Base-by-base conservation (phyloP, 2,888 invertebrate genomes). In the Trimorus sp. region DNA sequence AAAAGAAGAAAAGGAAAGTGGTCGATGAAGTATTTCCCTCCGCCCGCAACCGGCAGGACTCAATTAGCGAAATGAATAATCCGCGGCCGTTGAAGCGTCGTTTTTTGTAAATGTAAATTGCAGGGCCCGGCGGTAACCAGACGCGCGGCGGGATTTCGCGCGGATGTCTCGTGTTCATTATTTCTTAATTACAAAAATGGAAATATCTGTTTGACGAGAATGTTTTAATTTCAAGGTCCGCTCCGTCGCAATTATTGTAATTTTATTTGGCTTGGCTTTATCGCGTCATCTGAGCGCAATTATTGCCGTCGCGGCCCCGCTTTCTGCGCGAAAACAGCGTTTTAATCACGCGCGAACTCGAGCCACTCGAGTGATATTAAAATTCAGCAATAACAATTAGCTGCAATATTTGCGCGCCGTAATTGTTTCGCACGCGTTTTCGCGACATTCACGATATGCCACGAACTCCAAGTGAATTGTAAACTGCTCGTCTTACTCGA, bases 11-110 rank as follows among this genome's bases (percentile, higher is more conserved):
- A 11, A 36, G 49, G 49, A 38, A 71, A 42, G 56, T n/a, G 51
- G 54, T 37, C 60, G 42, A 16, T 36, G 73, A 45, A 77, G 77
- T 6, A 12, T n/a, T 63, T 15, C 53, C 42, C 81, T 71, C 69
- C 63, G 54, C 63, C 84, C 68, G 71, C 54, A 79, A 26, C 42
- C 65, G 6, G 69, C 65, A 53, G 65, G 74, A 78, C 77, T 82
- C 82, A 87, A 87, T 87, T 87, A 87, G 85, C 75, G 83, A 87
- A 87, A 87, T 87, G 87, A 87, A 86, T 87, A 87, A 87, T 86
- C 85, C 77, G 79, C 62, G 42, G 73, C 63, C 59, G 65, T 82
- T 74, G 69, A 54, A 71, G 74, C 59, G 74, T 37, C 38, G 48
- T 77, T 82, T 82, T 82, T 80, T 74, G 78, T 82, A 77, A 69